These are phyloP conservation scores for Habrosyne pyritoides DNA, from an alignment of 2,888 invertebrate genomes.

Conservation along the genomic window DNA sequence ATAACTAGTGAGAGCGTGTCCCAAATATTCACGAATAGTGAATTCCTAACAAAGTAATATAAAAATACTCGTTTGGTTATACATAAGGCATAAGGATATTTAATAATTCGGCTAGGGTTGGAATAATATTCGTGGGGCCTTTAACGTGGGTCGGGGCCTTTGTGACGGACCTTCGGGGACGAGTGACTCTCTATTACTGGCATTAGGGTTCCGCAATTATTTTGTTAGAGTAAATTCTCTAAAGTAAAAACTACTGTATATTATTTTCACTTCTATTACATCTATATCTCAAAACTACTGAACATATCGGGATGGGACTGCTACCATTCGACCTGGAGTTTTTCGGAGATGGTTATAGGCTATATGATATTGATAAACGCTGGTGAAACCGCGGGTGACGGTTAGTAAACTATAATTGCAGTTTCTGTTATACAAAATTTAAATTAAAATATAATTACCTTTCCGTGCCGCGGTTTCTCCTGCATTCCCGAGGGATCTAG, in stretches of 20 bases:
- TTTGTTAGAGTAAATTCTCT: background rate
- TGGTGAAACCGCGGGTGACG: too few relatives aligned
- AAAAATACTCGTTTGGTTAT: conserved; percentile 49
- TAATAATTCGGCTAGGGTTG: conserved; percentile 62
- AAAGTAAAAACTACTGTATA: background rate
- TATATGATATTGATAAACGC: too few relatives aligned
- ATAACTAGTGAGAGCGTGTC: background rate
- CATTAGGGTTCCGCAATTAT: background rate
- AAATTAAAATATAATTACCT: too few relatives aligned
- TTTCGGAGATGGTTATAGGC: too few relatives aligned
- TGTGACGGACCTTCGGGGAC: conserved; percentile 13
- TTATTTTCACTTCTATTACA: too few relatives aligned
- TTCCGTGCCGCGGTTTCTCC: too few relatives aligned
- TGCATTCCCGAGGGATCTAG: too few relatives aligned
- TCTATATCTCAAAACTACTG: too few relatives aligned
- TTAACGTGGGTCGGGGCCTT: conserved; percentile 9
- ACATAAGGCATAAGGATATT: conserved; percentile 42
- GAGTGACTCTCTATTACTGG: background rate
- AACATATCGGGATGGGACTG: too few relatives aligned
- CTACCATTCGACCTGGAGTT: too few relatives aligned
- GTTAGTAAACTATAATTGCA: too few relatives aligned
- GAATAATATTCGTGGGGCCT: conserved; percentile 51
- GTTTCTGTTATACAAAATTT: too few relatives aligned
- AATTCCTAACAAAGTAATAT: conserved; percentile 45
- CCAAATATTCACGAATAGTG: conserved; percentile 19